Percentiles rank a stretch among this genome's conserved stretches.
phyloP scores from a whole-genome alignment of 2,888 invertebrate species.

The Sthenelais limicola region DNA sequence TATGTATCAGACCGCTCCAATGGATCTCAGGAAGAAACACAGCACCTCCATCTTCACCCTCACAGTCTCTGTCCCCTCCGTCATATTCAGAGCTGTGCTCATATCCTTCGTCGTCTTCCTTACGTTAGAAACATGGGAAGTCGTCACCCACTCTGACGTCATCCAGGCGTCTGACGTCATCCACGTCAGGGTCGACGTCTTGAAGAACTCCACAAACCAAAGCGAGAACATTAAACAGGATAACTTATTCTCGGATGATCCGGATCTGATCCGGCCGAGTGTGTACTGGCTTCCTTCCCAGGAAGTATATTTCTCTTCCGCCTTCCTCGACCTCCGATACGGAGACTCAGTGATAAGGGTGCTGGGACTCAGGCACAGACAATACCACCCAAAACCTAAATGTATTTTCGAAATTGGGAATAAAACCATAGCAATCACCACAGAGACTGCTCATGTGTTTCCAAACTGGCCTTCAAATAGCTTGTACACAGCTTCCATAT shows the following conservation, averaged over 20 bases:
- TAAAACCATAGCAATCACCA: background rate
- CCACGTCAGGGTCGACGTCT: background rate
- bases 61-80: no score
- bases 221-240: background rate
- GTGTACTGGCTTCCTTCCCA: constrained; percentile 25
- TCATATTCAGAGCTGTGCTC: no score
- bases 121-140: no score
- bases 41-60: no score
- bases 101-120: no score
- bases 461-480: constrained; percentile 9
- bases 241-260: background rate
- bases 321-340: constrained; percentile 31
- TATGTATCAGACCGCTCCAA: no score
- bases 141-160: no score
- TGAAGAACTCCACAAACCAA: constrained; percentile 3
- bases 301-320: constrained; percentile 27
- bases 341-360: background rate
- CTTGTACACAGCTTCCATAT: constrained; percentile 9
- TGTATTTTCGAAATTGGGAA: constrained; percentile 1
- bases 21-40: no score
- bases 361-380: constrained; percentile 6
- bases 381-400: background rate
- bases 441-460: background rate
- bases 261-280: background rate
- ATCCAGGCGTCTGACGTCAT: background rate